Base-by-base conservation (phyloP, 2,888 invertebrate species). In the Athrips mouffetella region DNA sequence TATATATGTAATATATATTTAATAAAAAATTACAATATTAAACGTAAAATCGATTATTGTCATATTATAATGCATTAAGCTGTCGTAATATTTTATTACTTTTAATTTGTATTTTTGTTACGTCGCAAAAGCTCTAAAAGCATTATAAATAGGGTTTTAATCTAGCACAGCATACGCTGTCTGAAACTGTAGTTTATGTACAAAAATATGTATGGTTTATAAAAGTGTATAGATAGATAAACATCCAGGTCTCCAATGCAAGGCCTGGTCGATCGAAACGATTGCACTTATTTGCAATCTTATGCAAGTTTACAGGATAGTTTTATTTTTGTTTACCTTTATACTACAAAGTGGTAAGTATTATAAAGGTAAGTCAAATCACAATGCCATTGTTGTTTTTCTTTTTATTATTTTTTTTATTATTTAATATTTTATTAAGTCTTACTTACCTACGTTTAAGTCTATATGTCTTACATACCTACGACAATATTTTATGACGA, bases 211-310 rank as follows among this genome's bases (percentile, higher is more conserved):
- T 79, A 80, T 84, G 80, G 74, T 83, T 77, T 81, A 80, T 73
- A 80, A 81, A 80, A 82, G 77, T 77, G 69, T 79, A 78, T 76
- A 47, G 45, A 41, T 37, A 37, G 21, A 47, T 47, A 79, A 80
- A 81, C 82, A 74, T 80, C 88, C 88, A 88, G 83, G 84, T 75
- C 88, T 84, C 73, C 48, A 65, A 53, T 63, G 56, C 53, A 75
- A 86, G 87, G 84, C 80, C 88, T 87, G 88, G 88, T 88, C 88
- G 88, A 82, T 88, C 88, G 88, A 80, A 86, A 83, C 81, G 85
- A 87, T 85, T 82, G 70, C 82, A 76, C 54, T 70, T 70, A 66
- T 63, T 65, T 74, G 77, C 77, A 86, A 86, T 82, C 87, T 81
- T 81, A 53, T 73, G 72, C 70, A 79, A 74, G 78, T 82, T 83